Base-by-base conservation (phyloP, 2,113 vertebrate genomes). In the Heliornis fulica region DNA sequence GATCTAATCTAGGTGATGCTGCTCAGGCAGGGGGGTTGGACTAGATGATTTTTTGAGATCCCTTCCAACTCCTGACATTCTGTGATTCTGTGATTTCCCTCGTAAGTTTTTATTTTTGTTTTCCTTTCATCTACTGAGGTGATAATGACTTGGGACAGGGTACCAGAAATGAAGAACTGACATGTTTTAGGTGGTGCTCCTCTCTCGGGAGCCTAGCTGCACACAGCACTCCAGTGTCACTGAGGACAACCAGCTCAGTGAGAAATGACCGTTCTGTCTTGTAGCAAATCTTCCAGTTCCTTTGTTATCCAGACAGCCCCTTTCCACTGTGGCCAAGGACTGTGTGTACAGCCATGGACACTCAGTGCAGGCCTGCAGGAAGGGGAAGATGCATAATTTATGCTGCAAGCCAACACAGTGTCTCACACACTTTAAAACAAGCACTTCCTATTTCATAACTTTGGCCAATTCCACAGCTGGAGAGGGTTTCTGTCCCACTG, bases 391-490 rank as follows among this genome's bases (percentile, higher is more conserved):
- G 59, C 63, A 93, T 83, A 17, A 83, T 82, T 88, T 87, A n/a
- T 40, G 20, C 29, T 61, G 34, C 0, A 8, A 90, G 90, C 91
- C 94, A 95, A n/a, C 81, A 79, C 69, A 70, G 31, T 45, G 70
- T 85, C 91, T 90, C 2, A 0, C 53, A 69, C 38, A 5, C 87
- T 87, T 91, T 93, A 66, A 96, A 95, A 93, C 59, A 85, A 95
- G 50, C 45, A n/a, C 59, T 97, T 96, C 94, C 95, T 92, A 25
- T 95, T 93, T 90, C 71, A 26, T 77, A 29, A 28, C 38, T 84
- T 93, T 5, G 31, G 75, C 94, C 93, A 96, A 38, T 54, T 96
- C 74, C 66, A 77, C 94, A 96, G 93, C 91, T 95, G 94, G 84
- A 93, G 50, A 72, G 50, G 38, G 41, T 43, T 76, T 71, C 83